Percentiles rank a stretch among this genome's conserved stretches.
phyloP scores from a whole-genome alignment of 2,797 vertebrate species.

The Psittacula echo region DNA sequence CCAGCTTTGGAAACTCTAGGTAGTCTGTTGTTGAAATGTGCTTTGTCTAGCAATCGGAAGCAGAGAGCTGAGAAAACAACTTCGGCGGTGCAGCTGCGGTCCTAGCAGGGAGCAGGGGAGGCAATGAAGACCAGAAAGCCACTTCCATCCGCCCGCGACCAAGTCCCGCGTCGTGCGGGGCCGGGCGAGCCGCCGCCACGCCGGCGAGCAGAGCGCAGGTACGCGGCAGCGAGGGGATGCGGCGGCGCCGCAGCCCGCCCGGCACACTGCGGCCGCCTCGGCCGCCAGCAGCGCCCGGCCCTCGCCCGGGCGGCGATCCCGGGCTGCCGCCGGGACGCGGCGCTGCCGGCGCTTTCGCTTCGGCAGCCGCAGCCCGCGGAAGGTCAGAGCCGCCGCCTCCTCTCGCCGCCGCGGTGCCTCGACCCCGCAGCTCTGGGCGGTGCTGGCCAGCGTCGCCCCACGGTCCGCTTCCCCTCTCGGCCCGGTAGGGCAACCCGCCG shows the following conservation, averaged over 20 bases:
- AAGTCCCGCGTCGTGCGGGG: background rate
- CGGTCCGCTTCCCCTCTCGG: background rate
- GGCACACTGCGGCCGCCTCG: background rate
- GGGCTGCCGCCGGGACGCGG: background rate
- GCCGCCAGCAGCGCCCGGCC: background rate
- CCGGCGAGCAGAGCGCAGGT: background rate
- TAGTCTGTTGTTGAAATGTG: background rate
- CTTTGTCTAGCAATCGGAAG: background rate
- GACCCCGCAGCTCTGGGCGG: background rate
- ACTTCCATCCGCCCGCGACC: background rate
- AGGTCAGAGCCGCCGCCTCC: background rate
- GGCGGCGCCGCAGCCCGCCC: background rate
- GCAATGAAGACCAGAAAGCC: background rate
- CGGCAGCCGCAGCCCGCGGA: background rate
- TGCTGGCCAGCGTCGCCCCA: background rate
- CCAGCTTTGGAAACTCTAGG: background rate
- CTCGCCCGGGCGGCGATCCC: background rate
- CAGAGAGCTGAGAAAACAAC: background rate
- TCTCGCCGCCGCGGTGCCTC: background rate
- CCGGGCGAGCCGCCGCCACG: background rate
- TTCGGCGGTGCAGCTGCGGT: background rate
- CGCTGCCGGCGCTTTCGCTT: constrained; percentile 17
- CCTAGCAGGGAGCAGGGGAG: background rate
- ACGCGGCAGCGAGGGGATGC: background rate
- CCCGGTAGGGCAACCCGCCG: background rate